Base-by-base conservation (phyloP, 2,888 invertebrate genomes). In the Rhingia rostrata region DNA sequence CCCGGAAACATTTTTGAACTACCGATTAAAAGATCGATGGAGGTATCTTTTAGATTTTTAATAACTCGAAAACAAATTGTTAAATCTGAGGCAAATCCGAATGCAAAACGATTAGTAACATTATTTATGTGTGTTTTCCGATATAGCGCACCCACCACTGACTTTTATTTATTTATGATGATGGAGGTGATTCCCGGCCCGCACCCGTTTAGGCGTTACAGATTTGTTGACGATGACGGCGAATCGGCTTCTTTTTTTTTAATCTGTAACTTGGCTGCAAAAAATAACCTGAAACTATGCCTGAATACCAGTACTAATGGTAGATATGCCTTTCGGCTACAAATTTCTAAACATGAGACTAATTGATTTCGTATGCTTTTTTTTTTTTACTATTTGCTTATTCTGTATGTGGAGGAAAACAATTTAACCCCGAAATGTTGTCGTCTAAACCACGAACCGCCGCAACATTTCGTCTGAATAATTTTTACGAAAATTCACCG, bases 391-490 rank as follows among this genome's bases (percentile, higher is more conserved):
- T 22, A 22, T 22, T 22, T 22, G 22, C 22, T 47, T 47, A 22
- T 22, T 47, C 3, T 45, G 12, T 22, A 14, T 12, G 14, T 37
- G 9, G 14, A 41, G 14, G 53, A 58, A 43, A 22, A 58, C 32
- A 60, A 61, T 43, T 79, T 70, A 83, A 73, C 56, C 79, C 73
- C 79, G 79, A 79, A 83, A 67, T 54, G 73, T 61, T 64, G 69
- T 45, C 56, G 66, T 73, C 33, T 78, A 67, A 73, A 69, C 39
- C 78, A 30, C 73, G 45, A 64, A 69, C 63, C 79, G 53, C 83
- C 78, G 79, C 83, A 78, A 63, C 83, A 83, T 84, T 64, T 74
- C 79, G 74, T 66, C 63, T 75, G 80, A 84, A 75, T 84, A 70
- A 80, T 69, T 84, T 75, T 80, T 70, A 79, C 70, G 80, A 84